A percentile compares a stretch with the other conserved stretches of the same genome.
phyloP scores from a whole-genome alignment of 2,113 vertebrate genomes.

The Cochlearius cochlearius region DNA sequence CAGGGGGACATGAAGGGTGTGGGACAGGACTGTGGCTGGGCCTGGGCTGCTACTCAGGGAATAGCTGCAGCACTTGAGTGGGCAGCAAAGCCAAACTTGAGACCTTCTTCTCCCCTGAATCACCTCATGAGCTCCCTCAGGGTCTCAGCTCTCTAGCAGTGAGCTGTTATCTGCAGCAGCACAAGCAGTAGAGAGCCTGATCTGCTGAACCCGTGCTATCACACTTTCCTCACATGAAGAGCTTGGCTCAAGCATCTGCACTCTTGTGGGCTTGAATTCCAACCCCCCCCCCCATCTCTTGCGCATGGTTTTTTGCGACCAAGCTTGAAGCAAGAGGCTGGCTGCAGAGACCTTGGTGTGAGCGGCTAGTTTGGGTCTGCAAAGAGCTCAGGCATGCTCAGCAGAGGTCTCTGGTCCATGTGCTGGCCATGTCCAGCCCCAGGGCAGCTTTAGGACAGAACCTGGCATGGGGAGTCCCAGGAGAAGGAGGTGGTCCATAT shows the following conservation, averaged over 20 bases:
- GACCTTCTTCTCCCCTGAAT: not conserved
- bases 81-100: not conserved
- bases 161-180: not conserved
- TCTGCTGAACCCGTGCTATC: not conserved
- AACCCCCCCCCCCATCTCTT: accelerated
- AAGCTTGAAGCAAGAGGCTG: not conserved
- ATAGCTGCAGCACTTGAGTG: not conserved
- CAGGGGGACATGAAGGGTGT: accelerated
- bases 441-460: not conserved
- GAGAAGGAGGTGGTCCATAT: not conserved
- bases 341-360: not conserved
- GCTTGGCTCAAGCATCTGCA: not conserved
- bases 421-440: not conserved
- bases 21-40: not conserved
- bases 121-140: not conserved
- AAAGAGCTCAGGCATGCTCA: not conserved
- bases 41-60: not conserved
- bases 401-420: not conserved
- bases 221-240: not conserved
- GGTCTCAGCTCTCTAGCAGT: not conserved
- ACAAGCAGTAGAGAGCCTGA: not conserved
- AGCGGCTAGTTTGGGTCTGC: not conserved
- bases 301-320: not conserved
- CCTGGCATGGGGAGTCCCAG: not conserved
- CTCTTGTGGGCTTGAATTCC: not conserved